These are phyloP conservation scores for Drosophila yooni DNA, from an alignment of 2,888 invertebrate genomes.

Conservation along the genomic window DNA sequence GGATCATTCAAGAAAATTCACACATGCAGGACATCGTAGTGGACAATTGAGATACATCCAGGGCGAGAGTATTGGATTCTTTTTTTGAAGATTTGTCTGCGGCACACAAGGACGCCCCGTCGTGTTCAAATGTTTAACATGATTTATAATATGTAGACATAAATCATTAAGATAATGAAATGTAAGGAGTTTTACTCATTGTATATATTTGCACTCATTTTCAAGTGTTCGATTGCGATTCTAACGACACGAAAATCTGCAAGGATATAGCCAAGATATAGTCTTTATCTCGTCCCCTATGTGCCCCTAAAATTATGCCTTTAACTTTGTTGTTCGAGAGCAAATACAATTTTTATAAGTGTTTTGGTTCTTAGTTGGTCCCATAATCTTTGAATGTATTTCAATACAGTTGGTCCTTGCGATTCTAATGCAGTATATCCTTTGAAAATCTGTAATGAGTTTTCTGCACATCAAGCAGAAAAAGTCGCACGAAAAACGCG, in stretches of 20 bases:
- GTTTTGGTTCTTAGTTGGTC: not conserved
- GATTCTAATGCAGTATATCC: not conserved
- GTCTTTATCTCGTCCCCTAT: not conserved
- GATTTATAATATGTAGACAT: not conserved
- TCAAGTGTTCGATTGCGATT: not conserved
- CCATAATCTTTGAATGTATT: not conserved
- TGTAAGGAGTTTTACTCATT: not conserved
- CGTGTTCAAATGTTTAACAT: not conserved
- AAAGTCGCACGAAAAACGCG: not conserved
- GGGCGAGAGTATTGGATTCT: too few relatives aligned
- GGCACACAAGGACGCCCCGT: not conserved
- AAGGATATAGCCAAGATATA: not conserved
- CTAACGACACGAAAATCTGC: not conserved
- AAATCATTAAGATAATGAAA: not conserved
- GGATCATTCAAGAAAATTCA: not conserved
- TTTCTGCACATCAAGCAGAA: not conserved
- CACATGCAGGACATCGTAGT: not conserved
- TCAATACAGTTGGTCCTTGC: not conserved
- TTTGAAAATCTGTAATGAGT: not conserved
- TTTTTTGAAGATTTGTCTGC: not conserved
- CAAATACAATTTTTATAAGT: not conserved
- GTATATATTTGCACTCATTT: not conserved
- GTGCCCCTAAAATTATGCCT: not conserved
- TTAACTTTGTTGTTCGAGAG: not conserved
- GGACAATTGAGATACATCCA: not conserved